Base-by-base conservation (phyloP, 2,888 invertebrate genomes). In the Platyscelio sp. region DNA sequence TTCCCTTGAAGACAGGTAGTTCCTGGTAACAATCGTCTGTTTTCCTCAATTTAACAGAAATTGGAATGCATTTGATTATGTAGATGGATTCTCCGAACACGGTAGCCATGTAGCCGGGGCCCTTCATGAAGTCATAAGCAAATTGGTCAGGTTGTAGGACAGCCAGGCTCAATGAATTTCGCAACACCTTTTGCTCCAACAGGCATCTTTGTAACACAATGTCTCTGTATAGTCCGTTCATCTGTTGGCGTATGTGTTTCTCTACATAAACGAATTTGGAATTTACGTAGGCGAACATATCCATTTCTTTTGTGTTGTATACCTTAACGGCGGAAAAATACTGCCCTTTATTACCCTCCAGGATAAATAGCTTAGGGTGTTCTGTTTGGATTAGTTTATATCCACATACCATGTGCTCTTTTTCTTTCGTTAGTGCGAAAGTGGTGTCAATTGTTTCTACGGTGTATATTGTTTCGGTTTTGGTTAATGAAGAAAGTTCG, bases 81-180 rank as follows among this genome's bases (percentile, higher is more conserved):
- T 65, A 65, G 2, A 65, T n/a, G 0, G 13, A 27, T 49, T 65
- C 65, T 29, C 65, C 65, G 15, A 15, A 49, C 4, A 65, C 6
- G 0, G 20, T 65, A 29, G 65, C 46, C 49, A 65, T 49, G 15
- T 65, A 65, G 2, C 65, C 65, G 0, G 65, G 65, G 3, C 15
- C n/a, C 9, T 65, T 65, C 65, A 65, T 65, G 29, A 49, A 49
- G 22, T 49, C 49, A 29, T n/a, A 49, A 1, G 65, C 46, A n/a
- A 65, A 65, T 22, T 65, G 63, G 20, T 65, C 63, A 0, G 63
- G 63, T 65, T 65, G 43, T 26, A 18, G 0, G 7, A 27, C 27
- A 1, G 63, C 63, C 13, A 65, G 15, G 20, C 63, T 65, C 11
- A 60, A 13, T 3, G 60, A 60, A 38, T 60, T 60, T 3, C 60